These are phyloP conservation scores for Chaetorhynchus papuensis DNA, from an alignment of 2,113 vertebrate species.

Conservation along the genomic window DNA sequence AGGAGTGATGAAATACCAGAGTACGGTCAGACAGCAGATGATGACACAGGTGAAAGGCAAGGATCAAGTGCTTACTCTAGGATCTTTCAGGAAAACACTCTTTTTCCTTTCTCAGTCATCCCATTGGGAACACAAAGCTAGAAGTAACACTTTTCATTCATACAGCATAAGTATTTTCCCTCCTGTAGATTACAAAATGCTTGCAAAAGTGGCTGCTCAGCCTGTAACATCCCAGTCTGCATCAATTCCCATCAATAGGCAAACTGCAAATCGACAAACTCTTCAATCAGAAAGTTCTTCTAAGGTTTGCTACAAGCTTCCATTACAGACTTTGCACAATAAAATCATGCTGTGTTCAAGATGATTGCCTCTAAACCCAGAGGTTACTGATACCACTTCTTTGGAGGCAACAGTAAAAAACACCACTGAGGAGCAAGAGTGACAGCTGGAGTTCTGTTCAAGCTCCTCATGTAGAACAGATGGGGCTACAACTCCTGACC, in stretches of 20 bases:
- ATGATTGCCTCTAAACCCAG: background rate
- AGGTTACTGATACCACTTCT: background rate
- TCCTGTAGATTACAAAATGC: background rate
- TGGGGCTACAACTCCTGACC: background rate
- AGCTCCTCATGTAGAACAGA: background rate
- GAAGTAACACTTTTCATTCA: background rate
- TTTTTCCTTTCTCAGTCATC: background rate
- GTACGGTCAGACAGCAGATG: background rate
- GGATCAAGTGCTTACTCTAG: background rate
- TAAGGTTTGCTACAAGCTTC: background rate
- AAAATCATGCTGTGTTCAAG: background rate
- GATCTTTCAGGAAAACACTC: background rate
- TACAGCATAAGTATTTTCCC: background rate
- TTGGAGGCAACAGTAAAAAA: background rate
- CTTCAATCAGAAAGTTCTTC: background rate
- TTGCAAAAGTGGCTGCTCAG: background rate
- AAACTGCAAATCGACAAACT: background rate
- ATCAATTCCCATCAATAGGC: background rate
- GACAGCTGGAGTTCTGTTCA: background rate
- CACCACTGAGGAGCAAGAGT: background rate
- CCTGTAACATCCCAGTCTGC: background rate
- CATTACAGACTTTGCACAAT: background rate
- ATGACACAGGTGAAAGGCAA: background rate
- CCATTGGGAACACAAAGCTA: background rate
- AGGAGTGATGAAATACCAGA: background rate